These are phyloP conservation scores for Telmatochromis brichardi DNA, from an alignment of 2,113 vertebrate genomes.

Conservation along the genomic window DNA sequence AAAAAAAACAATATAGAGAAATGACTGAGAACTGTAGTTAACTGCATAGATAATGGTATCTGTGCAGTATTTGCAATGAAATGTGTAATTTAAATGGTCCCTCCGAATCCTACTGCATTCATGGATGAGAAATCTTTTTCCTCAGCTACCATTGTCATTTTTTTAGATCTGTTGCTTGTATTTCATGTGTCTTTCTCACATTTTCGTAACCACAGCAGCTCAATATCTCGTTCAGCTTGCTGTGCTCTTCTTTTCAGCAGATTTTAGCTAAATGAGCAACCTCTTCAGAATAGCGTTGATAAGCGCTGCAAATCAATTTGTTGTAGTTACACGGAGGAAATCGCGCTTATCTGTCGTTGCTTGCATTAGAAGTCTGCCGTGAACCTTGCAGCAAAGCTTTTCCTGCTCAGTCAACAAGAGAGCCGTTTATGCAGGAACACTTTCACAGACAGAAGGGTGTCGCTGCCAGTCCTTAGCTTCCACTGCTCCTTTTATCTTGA, in stretches of 20 bases:
- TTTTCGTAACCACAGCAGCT: not conserved
- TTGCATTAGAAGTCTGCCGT: not conserved
- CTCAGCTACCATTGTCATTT: not conserved
- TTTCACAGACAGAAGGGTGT: not conserved
- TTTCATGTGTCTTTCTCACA: not conserved
- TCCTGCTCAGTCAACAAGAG: not conserved
- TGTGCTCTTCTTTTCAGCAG: not conserved
- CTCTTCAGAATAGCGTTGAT: not conserved
- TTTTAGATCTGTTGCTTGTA: fast-evolving
- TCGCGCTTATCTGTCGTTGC: not conserved
- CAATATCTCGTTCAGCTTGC: not conserved
- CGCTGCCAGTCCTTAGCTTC: not conserved
- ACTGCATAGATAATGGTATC: not conserved
- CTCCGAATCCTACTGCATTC: not conserved
- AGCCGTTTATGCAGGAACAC: not conserved
- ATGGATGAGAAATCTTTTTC: not conserved
- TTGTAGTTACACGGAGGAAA: not conserved
- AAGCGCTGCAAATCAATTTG: not conserved
- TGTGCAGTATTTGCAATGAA: not conserved
- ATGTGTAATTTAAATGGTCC: not conserved
- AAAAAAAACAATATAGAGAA: not conserved
- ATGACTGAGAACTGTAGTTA: not conserved
- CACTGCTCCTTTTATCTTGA: not conserved
- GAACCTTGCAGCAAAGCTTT: not conserved
- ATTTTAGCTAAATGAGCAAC: not conserved